Conservation (phyloP, 2,888 invertebrate species). For the Scaptomyza caliginosa region DNA sequence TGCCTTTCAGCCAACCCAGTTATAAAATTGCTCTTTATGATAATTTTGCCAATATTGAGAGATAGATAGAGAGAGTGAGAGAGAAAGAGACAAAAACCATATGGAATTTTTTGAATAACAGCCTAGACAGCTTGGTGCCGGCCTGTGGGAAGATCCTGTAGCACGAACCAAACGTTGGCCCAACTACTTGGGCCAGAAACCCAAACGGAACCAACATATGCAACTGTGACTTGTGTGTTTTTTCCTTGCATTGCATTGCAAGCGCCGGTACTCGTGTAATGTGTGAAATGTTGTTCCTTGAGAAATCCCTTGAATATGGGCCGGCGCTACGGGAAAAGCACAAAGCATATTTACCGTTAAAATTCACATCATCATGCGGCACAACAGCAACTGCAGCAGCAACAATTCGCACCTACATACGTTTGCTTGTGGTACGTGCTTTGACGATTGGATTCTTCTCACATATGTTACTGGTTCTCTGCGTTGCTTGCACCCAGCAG, state of each 20-base stretch:
- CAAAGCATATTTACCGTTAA: conserved; percentile 41
- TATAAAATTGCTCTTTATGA: conserved; percentile 65
- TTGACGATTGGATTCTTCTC: conserved; percentile 25
- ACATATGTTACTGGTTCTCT: conserved; percentile 44
- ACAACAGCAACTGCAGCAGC: conserved; percentile 41
- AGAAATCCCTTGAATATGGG: conserved; percentile 59
- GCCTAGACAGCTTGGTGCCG: conserved; percentile 55
- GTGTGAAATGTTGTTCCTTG: conserved; percentile 57
- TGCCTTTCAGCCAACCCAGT: conserved; percentile 50
- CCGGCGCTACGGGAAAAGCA: conserved; percentile 78
- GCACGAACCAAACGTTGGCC: conserved; percentile 48
- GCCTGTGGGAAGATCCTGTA: conserved; percentile 55
- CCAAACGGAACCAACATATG: conserved; percentile 61
- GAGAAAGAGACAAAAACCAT: conserved; percentile 34
- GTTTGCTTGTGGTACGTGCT: conserved; percentile 64
- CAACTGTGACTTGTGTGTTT: conserved; percentile 69
- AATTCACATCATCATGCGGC: conserved; percentile 71
- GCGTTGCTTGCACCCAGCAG: neutral
- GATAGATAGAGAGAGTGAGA: neutral
- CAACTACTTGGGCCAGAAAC: conserved; percentile 3
- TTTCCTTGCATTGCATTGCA: conserved; percentile 33
- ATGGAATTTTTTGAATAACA: conserved; percentile 61
- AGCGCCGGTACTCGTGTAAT: conserved; percentile 63
- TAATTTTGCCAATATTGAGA: conserved; percentile 41
- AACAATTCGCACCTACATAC: conserved; percentile 67